A percentile compares a stretch with the other conserved stretches of the same genome.
These are phyloP conservation scores for Euwallacea similis DNA, from an alignment of 1,140 invertebrate species.

Conservation along the genomic window DNA sequence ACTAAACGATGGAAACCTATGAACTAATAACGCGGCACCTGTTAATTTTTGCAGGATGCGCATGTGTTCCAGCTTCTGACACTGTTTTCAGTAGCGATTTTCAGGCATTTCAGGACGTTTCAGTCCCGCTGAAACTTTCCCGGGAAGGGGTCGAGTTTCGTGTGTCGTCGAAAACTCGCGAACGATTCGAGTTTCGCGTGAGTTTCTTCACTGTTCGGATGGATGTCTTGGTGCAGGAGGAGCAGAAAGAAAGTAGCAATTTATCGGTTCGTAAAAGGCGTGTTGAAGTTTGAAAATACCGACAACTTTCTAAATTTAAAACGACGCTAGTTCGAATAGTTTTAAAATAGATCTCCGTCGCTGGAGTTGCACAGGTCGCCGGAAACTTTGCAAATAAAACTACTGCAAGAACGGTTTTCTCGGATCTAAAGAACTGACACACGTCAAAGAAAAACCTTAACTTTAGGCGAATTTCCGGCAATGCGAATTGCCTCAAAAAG, in stretches of 20 bases:
- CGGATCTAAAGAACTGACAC: slow-evolving; percentile 24
- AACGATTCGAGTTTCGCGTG: slow-evolving; percentile 24
- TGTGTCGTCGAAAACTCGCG: background rate
- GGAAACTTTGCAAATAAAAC: slow-evolving; percentile 31
- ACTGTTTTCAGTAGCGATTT: slow-evolving; percentile 40
- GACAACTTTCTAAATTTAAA: slow-evolving; percentile 33
- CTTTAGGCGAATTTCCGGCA: slow-evolving; percentile 12
- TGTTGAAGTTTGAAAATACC: slow-evolving; percentile 20
- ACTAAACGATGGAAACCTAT: slow-evolving; percentile 22
- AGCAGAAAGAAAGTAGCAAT: background rate
- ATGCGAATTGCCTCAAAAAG: slow-evolving; percentile 30
- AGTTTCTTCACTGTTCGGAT: too few relatives aligned
- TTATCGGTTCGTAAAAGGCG: slow-evolving; percentile 20
- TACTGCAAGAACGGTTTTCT: slow-evolving; percentile 12
- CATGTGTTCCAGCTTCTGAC: slow-evolving; percentile 32
- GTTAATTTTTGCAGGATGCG: slow-evolving; percentile 41
- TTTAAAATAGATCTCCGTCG: slow-evolving; percentile 28
- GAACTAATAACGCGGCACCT: slow-evolving; percentile 39
- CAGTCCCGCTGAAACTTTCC: slow-evolving; percentile 38
- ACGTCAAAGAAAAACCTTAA: slow-evolving; percentile 14
- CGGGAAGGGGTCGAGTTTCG: slow-evolving; percentile 20
- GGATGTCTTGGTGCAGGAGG: too few relatives aligned
- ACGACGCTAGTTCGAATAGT: slow-evolving; percentile 30
- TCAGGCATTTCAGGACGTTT: slow-evolving; percentile 34
- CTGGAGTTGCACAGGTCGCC: background rate